Evolutionary conservation across 2,113 vertebrate genomes (phyloP).

Genomic region (Chaetorhynchus papuensis): DNA sequence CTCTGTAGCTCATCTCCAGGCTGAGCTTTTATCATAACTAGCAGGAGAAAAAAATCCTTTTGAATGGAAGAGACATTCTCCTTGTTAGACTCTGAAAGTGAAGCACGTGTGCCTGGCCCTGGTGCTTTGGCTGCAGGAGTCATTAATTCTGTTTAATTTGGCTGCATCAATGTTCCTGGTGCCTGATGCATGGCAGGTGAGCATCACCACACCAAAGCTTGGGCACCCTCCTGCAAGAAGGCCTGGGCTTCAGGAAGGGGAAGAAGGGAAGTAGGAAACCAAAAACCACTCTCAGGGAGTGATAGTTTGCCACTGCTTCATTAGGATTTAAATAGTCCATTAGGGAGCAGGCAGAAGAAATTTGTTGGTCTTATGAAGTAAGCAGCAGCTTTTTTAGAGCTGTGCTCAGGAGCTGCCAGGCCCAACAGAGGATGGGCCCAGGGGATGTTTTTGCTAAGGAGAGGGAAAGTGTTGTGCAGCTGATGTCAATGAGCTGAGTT

Average conservation of each 20-base stretch:
- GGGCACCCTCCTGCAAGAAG: neutral
- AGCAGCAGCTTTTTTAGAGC: neutral
- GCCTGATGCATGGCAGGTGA: neutral
- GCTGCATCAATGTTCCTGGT: neutral
- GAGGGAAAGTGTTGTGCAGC: neutral
- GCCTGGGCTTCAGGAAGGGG: neutral
- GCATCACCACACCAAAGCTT: neutral
- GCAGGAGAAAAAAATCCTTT: neutral
- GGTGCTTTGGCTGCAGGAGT: neutral
- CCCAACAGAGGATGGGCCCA: neutral
- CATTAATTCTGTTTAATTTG: neutral
- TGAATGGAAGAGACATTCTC: neutral
- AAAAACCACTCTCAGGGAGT: neutral
- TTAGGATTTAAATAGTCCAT: neutral
- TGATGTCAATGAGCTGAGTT: neutral
- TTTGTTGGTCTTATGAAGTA: neutral
- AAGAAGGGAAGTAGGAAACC: neutral
- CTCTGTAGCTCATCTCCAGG: neutral
- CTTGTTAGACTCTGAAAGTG: neutral
- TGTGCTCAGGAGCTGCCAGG: rapidly evolving
- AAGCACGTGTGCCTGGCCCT: rapidly evolving
- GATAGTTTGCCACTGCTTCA: neutral
- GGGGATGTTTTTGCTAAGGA: neutral
- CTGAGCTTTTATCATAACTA: neutral
- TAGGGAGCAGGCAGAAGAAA: neutral